Percentiles rank a stretch among this genome's conserved stretches.
Conservation (phyloP, 2,113 vertebrate species). For the Lutjanus erythropterus region DNA sequence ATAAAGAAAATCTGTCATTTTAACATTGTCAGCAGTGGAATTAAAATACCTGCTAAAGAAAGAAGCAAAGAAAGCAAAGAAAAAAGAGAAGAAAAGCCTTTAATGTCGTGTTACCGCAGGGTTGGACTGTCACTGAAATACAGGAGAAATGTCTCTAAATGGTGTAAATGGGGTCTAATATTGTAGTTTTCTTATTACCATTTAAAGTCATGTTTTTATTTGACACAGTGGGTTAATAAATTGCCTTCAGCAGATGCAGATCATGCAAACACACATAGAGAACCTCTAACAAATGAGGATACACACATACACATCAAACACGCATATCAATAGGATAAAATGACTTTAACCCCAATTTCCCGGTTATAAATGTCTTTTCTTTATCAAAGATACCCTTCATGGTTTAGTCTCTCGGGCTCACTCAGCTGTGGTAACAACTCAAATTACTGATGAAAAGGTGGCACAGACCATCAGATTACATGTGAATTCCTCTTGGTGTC, state of each 20-base stretch:
- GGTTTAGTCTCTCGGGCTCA: constrained; percentile 14
- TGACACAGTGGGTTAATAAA: too few species aligned
- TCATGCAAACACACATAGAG: too few species aligned
- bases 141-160: too few species aligned
- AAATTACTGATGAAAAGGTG: background rate
- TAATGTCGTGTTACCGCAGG: too few species aligned
- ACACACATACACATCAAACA: background rate
- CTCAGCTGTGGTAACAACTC: background rate
- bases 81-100: too few species aligned
- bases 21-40: too few species aligned
- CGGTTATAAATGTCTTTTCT: background rate
- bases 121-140: too few species aligned
- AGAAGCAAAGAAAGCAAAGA: too few species aligned
- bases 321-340: background rate
- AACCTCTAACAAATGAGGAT: background rate
- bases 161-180: background rate
- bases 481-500: background rate
- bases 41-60: too few species aligned
- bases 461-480: background rate
- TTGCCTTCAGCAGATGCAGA: background rate
- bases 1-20: too few species aligned
- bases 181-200: background rate
- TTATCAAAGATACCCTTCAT: background rate
- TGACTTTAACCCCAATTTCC: constrained; percentile 23
- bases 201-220: background rate